Conservation (phyloP, 2,797 vertebrate genomes). For the Cryptoprocta ferox region DNA sequence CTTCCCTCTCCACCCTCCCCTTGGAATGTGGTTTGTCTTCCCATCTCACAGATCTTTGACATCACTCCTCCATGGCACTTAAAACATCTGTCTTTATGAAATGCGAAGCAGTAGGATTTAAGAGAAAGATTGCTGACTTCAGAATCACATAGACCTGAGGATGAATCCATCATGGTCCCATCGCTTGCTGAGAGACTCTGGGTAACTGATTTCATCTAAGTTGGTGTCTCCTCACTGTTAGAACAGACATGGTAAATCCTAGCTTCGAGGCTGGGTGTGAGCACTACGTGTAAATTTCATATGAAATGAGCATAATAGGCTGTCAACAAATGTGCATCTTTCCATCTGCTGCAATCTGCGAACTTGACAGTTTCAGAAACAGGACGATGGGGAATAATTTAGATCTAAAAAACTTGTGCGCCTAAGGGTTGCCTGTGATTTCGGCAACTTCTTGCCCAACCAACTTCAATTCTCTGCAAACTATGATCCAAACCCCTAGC, state of each 20-base stretch:
- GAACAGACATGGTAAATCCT: neutral
- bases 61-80: neutral
- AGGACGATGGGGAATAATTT: neutral
- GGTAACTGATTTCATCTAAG: neutral
- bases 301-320: neutral
- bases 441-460: neutral
- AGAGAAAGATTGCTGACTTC: neutral
- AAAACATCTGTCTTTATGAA: neutral
- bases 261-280: neutral
- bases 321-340: neutral
- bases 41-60: neutral
- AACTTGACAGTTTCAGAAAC: neutral
- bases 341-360: neutral
- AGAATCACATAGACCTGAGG: neutral
- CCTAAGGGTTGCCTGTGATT: neutral
- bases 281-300: neutral
- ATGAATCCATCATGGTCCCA: neutral
- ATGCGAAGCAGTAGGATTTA: neutral
- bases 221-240: neutral
- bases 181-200: neutral
- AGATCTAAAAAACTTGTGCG: neutral
- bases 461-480: neutral
- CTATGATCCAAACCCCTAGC: neutral
- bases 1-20: neutral
- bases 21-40: neutral